Percentiles rank a stretch among this genome's conserved stretches.
Conservation (phyloP, 2,113 vertebrate genomes). For the Indicator maculatus region DNA sequence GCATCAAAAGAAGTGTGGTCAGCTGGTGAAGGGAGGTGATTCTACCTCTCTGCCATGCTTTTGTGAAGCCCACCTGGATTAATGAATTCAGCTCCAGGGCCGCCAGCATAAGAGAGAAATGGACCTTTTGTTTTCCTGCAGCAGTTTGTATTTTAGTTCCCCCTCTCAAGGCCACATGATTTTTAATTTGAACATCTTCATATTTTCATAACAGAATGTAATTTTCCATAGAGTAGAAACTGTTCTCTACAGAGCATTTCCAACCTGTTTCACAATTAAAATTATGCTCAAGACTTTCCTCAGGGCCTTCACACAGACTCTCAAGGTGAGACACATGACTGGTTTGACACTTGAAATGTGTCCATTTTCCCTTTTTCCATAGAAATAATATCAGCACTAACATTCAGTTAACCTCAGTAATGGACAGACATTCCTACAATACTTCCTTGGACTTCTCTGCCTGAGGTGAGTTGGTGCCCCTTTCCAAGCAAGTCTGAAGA, state of each 20-base stretch:
- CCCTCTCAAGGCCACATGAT: not conserved
- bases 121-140: not conserved
- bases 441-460: not conserved
- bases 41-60: not conserved
- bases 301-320: not conserved
- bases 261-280: not conserved
- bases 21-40: not conserved
- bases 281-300: not conserved
- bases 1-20: not conserved
- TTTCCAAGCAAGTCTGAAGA: not conserved
- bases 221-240: not conserved
- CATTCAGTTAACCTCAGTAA: not conserved
- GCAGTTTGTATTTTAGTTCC: not conserved
- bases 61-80: not conserved
- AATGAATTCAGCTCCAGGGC: not conserved
- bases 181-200: not conserved
- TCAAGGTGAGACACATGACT: not conserved
- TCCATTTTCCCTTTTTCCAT: not conserved
- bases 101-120: not conserved
- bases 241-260: not conserved
- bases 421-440: not conserved
- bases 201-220: not conserved
- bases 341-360: not conserved
- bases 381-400: not conserved
- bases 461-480: not conserved